phyloP scores from a whole-genome alignment of 2,797 vertebrate species.

The Aldrovandia affinis region DNA sequence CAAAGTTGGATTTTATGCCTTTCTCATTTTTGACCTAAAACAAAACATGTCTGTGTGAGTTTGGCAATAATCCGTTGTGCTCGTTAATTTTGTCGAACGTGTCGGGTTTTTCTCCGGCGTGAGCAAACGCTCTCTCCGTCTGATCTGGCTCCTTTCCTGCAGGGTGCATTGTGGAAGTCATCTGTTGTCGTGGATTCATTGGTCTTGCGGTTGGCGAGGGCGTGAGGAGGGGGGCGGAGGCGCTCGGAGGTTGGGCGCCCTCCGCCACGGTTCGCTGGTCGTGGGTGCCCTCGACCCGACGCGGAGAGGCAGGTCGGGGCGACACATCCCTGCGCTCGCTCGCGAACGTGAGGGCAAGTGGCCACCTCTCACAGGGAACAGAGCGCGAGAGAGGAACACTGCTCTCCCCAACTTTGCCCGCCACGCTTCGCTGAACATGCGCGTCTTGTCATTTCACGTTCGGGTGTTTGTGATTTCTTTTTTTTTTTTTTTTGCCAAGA shows the following conservation, averaged over 20 bases:
- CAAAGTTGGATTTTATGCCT: not conserved
- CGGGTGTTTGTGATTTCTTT: not conserved
- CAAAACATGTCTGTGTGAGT: not conserved
- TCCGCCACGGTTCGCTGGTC: not conserved
- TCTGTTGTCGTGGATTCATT: not conserved
- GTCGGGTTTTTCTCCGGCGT: not conserved
- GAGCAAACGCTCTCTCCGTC: not conserved
- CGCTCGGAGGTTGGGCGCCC: not conserved
- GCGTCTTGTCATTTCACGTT: not conserved
- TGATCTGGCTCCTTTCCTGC: conserved; percentile 5
- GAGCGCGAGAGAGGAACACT: not conserved
- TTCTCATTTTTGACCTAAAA: not conserved
- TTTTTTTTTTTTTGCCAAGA: too few relatives aligned
- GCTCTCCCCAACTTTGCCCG: too few relatives aligned
- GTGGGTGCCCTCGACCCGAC: not conserved
- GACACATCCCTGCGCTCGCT: not conserved
- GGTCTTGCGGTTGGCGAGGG: not conserved
- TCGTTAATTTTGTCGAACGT: not conserved
- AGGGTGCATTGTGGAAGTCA: conserved; percentile 6
- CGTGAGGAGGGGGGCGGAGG: not conserved
- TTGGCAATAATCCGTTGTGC: not conserved
- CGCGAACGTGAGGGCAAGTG: not conserved
- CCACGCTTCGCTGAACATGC: not conserved
- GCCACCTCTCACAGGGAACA: not conserved
- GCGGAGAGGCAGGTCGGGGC: not conserved